phyloP scores from a whole-genome alignment of 2,888 invertebrate species.

The Copidosoma aretas region DNA sequence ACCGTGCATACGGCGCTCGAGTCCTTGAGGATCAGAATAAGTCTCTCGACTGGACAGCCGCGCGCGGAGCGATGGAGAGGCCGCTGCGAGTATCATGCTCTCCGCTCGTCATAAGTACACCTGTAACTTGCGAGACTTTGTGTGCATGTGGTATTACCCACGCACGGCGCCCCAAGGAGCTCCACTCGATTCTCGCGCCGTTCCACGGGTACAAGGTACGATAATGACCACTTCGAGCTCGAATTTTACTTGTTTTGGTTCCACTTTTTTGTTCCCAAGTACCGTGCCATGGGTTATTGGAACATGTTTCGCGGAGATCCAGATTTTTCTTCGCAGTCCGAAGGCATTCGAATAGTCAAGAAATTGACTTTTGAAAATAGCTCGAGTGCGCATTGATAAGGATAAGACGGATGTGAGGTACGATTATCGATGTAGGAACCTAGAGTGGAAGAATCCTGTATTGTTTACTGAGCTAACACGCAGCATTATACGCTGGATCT shows the following conservation, averaged over 20 bases:
- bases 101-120: neutral
- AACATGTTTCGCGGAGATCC: neutral
- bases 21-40: neutral
- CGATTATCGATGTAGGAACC: no score
- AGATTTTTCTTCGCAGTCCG: neutral
- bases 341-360: no score
- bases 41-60: neutral
- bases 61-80: no score
- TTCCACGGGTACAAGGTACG: conserved; percentile 15
- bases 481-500: no score
- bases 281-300: conserved; percentile 19
- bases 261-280: neutral
- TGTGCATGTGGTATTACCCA: neutral
- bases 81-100: neutral
- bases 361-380: no score
- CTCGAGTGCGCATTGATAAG: no score
- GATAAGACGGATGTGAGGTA: no score
- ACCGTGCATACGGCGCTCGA: neutral
- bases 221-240: no score
- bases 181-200: conserved; percentile 8
- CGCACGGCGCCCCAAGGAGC: neutral
- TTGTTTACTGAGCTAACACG: no score
- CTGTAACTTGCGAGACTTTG: no score
- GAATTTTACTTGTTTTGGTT: no score
- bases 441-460: no score